Evolutionary conservation across 2,888 invertebrate species (phyloP), one percentile per base, ranked within the genome.

Genomic region (Pollenia griseotomentosa): DNA sequence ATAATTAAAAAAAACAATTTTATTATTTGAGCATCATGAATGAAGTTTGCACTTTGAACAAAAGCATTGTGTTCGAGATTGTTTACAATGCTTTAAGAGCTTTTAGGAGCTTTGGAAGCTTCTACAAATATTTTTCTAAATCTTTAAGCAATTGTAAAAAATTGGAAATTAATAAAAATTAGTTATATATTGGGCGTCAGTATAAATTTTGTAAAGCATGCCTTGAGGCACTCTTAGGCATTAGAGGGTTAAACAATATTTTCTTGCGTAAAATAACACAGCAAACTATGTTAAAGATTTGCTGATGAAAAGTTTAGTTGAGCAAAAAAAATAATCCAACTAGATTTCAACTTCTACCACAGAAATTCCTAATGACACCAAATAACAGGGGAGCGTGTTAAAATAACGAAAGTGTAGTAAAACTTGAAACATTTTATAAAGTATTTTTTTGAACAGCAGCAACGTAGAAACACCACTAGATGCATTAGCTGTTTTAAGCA

Each of bases 251-350:
- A 19, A 19, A 19, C 19, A 19, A 19, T 19, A 19, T 19, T 53
- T 16, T 61, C 53, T 44, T 40, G 48, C 10, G 19, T 19, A 55
- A 40, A 65, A 70, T 63, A 63, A 33, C n/a, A 70, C 10, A 19
- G 33, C 42, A 63, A 79, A 80, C 42, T 68, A 74, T 77, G 51
- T 11, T 23, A 44, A 81, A 59, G 71, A 77, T 81, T 81, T 77
- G 19, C 33, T 40, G 14, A 46, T 57, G 44, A 65, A 77, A 81
- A 81, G 33, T 81, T 81, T 46, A 23, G 19, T 51, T 74, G 33
- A 33, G n/a, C 33, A 10, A 57, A 55, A 53, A 77, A 66, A 65
- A 63, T 10, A 57, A 82, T 46, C 19, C 77, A 81, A 73, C 77
- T 61, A 66, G 33, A 61, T 68, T 66, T 48, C 16, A 61, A 61